phyloP scores from a whole-genome alignment of 2,888 invertebrate species.

The Sycophila texana region DNA sequence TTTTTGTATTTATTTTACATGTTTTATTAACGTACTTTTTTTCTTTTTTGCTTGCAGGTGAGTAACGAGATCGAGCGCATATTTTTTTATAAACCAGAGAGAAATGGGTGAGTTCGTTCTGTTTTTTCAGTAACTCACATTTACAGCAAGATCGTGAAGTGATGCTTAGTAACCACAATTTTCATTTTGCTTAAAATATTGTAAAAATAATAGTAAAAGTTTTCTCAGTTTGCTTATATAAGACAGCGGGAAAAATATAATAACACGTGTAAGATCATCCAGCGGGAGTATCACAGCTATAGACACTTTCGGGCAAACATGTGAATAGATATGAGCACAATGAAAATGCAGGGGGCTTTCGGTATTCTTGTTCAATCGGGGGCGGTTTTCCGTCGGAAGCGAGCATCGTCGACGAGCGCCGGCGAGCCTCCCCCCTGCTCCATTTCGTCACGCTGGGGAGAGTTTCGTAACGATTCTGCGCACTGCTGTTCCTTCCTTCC shows the following conservation, averaged over 20 bases:
- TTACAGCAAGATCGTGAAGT: neutral
- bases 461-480: slow-evolving; percentile 56
- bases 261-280: slow-evolving; percentile 49
- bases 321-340: slow-evolving; percentile 54
- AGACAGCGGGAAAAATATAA: slow-evolving; percentile 1
- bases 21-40: neutral
- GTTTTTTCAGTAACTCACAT: neutral
- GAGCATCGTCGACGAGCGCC: slow-evolving; percentile 55
- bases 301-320: slow-evolving; percentile 44
- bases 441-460: slow-evolving; percentile 61
- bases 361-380: slow-evolving; percentile 54
- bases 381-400: slow-evolving; percentile 62
- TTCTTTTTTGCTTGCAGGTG: slow-evolving; percentile 48
- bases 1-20: neutral
- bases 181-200: neutral
- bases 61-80: neutral
- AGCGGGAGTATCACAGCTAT: slow-evolving; percentile 5
- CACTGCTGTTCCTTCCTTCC: slow-evolving; percentile 53
- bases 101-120: slow-evolving; percentile 43
- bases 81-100: neutral
- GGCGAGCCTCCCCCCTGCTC: slow-evolving; percentile 21
- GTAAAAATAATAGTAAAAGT: neutral
- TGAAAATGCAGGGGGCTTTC: slow-evolving; percentile 49
- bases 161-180: neutral
- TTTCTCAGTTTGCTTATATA: too few species aligned